These are phyloP conservation scores for Cyanoliseus patagonus DNA, from an alignment of 2,113 vertebrate genomes.

Conservation along the genomic window DNA sequence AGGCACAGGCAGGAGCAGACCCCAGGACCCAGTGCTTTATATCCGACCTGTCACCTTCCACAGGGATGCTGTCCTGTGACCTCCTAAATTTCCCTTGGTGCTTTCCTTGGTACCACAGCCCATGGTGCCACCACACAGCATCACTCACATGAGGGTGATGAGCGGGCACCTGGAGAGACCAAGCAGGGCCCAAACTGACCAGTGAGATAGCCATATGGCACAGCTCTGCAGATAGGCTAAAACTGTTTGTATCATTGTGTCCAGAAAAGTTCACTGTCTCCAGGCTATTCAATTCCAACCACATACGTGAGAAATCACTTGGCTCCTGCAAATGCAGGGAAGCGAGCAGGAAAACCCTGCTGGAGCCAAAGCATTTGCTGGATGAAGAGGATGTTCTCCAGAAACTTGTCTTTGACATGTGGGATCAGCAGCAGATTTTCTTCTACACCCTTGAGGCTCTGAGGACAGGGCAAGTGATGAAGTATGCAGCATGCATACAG, in stretches of 20 bases:
- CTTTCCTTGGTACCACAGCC: not conserved
- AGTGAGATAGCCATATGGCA: rapidly evolving
- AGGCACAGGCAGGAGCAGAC: not conserved
- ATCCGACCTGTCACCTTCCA: not conserved
- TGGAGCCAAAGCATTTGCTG: not conserved
- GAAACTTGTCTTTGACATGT: not conserved
- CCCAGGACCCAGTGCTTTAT: not conserved
- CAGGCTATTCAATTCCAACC: not conserved
- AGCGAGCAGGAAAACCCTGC: not conserved
- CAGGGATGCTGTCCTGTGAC: not conserved
- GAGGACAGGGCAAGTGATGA: not conserved
- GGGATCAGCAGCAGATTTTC: not conserved
- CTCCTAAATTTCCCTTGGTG: not conserved
- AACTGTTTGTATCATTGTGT: not conserved
- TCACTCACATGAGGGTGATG: not conserved
- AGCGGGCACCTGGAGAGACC: no score
- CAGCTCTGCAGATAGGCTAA: not conserved
- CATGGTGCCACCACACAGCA: no score
- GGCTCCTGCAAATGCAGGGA: not conserved
- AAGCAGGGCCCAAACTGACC: not conserved
- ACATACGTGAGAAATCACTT: not conserved
- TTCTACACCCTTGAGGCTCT: not conserved
- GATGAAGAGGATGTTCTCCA: not conserved
- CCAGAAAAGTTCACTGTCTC: not conserved
- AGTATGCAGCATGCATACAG: not conserved